phyloP scores from a whole-genome alignment of 2,113 vertebrate genomes.

The Cygnus buccinator region DNA sequence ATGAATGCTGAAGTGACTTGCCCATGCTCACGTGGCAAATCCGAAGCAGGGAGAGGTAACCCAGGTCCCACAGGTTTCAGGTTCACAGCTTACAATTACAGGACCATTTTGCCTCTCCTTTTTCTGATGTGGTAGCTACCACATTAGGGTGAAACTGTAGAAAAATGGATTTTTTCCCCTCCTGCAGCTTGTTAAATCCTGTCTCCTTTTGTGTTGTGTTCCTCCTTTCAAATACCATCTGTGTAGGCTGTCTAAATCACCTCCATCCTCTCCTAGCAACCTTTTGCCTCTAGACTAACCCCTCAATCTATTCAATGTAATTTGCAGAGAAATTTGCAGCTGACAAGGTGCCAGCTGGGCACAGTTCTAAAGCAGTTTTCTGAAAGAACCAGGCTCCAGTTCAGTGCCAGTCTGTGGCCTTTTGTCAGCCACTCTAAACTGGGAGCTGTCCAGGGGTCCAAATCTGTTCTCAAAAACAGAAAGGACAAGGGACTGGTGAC shows the following conservation, averaged over 20 bases:
- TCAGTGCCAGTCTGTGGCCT: not conserved
- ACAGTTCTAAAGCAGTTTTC: not conserved
- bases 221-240: constrained; percentile 1
- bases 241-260: not conserved
- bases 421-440: not conserved
- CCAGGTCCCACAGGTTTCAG: not conserved
- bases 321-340: constrained; percentile 27
- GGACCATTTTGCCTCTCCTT: not conserved
- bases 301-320: not conserved
- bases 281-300: constrained; percentile 27
- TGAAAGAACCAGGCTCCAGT: not conserved
- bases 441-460: not conserved
- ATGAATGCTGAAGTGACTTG: not conserved
- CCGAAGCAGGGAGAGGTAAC: not conserved
- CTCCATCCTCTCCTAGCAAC: constrained; percentile 50
- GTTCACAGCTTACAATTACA: not conserved
- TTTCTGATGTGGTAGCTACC: not conserved
- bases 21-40: not conserved
- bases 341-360: constrained; percentile 21
- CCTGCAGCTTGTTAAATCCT: not conserved
- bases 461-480: not conserved
- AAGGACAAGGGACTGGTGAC: not conserved
- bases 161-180: not conserved
- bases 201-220: not conserved
- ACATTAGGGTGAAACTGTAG: not conserved